phyloP scores from a whole-genome alignment of 2,888 invertebrate genomes.

The Lycaena phlaeas region DNA sequence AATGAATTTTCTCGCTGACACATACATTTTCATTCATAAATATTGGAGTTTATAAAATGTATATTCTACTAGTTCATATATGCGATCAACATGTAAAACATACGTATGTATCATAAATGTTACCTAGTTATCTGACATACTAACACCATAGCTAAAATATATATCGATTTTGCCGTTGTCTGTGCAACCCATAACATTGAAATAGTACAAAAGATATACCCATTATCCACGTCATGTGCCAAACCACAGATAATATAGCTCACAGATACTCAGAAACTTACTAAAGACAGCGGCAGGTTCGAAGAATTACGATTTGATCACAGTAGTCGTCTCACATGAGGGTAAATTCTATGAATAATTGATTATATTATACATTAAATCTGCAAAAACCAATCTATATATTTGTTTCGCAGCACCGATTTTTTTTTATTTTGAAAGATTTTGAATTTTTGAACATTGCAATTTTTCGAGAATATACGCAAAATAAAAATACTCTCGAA shows the following conservation, averaged over 20 bases:
- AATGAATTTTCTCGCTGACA: not conserved
- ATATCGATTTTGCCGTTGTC: constrained; percentile 48
- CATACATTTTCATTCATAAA: constrained; percentile 15
- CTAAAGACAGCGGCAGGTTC: constrained; percentile 47
- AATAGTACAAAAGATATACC: constrained; percentile 43
- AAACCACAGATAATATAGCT: constrained; percentile 38
- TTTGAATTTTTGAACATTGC: too few relatives aligned
- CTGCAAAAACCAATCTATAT: too few relatives aligned
- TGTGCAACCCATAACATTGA: constrained; percentile 25
- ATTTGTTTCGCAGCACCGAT: too few relatives aligned
- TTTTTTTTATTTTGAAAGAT: too few relatives aligned
- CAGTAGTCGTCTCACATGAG: constrained; percentile 33
- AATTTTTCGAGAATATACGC: too few relatives aligned
- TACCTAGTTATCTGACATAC: constrained; percentile 29
- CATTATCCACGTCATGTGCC: constrained; percentile 48
- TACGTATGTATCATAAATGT: constrained; percentile 41
- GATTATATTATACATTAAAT: too few relatives aligned
- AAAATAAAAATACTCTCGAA: too few relatives aligned
- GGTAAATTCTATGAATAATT: too few relatives aligned
- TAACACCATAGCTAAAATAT: constrained; percentile 13
- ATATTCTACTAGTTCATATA: constrained; percentile 11
- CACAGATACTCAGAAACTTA: constrained; percentile 20
- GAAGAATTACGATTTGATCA: constrained; percentile 22
- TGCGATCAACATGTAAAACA: constrained; percentile 7
- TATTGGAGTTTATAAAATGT: constrained; percentile 17